These are phyloP conservation scores for Rynchops niger DNA, from an alignment of 2,113 vertebrate species.

Conservation along the genomic window DNA sequence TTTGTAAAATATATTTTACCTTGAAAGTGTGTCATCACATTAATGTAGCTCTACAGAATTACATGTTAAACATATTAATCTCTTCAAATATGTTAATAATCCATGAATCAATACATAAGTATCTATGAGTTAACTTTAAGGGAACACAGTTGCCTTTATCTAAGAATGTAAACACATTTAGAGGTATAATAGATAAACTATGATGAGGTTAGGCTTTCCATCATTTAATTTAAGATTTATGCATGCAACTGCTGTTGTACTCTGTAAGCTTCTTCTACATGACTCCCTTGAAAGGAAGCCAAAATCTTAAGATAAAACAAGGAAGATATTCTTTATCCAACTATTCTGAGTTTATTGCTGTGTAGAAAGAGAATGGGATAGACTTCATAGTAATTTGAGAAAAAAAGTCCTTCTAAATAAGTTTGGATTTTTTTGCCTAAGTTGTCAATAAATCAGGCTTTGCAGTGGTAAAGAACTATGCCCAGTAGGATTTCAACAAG, in stretches of 20 bases:
- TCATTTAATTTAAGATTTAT: background rate
- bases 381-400: background rate
- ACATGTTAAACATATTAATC: background rate
- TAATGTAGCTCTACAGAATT: background rate
- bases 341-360: background rate
- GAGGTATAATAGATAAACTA: background rate
- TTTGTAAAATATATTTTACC: background rate
- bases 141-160: background rate
- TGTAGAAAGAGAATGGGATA: background rate
- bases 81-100: slow-evolving; percentile 44
- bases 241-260: background rate
- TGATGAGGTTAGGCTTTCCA: background rate
- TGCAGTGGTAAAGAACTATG: background rate
- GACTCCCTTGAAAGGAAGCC: background rate
- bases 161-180: slow-evolving; percentile 31
- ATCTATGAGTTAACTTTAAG: background rate
- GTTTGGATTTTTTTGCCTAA: background rate
- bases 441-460: background rate
- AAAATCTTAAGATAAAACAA: background rate
- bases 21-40: background rate
- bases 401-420: background rate
- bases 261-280: background rate
- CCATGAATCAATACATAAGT: background rate
- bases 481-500: background rate
- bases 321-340: background rate